Evolutionary conservation across 1,140 invertebrate genomes (phyloP), one percentile per base, ranked within the genome.

Genomic region (Lordiphosa clarofinis): DNA sequence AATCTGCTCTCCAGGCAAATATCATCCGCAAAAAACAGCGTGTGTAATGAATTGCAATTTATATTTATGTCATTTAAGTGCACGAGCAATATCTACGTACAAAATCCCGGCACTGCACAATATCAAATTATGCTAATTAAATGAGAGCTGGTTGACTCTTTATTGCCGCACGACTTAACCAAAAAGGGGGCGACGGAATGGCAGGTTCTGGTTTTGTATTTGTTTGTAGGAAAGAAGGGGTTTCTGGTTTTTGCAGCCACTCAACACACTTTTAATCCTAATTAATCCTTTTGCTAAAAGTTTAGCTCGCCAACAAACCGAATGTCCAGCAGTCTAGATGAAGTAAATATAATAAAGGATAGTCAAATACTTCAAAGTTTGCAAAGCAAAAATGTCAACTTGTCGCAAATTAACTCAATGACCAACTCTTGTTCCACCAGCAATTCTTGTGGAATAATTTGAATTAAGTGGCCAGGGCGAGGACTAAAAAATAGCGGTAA

Each of bases 81-180:
- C 21, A 42, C 15, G 40, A 50, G 38, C 7, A 49, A 59, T 48
- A 43, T 43, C 10, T 11, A 43, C 19, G 42, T 7, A 36, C 48
- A 19, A 60, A 44, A 72, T 46, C 31, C 52, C 15, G 54, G 53
- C 56, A 38, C 54, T 42, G 35, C 40, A 55, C 56, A 43, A 68
- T 56, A 75, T 72, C 56, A 64, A 81, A 81, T 82, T 82, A 81
- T 82, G 75, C 61, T 82, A 81, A 81, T 81, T 81, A 82, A 81
- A 76, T 50, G 71, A 40, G 59, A 52, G 71, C 46, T 68, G 56
- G 60, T 60, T 75, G 67, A 72, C 53, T 76, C 60, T 76, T 82
- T 81, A 62, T 60, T 71, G 71, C 56, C 75, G 56, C 66, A 55
- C 72, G 53, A 81, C 75, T 81, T 60, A 73, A 61, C 72, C 54